Evolutionary conservation across 2,888 invertebrate species (phyloP), one percentile per base, ranked within the genome.

Genomic region (Melinaea marsaeus): DNA sequence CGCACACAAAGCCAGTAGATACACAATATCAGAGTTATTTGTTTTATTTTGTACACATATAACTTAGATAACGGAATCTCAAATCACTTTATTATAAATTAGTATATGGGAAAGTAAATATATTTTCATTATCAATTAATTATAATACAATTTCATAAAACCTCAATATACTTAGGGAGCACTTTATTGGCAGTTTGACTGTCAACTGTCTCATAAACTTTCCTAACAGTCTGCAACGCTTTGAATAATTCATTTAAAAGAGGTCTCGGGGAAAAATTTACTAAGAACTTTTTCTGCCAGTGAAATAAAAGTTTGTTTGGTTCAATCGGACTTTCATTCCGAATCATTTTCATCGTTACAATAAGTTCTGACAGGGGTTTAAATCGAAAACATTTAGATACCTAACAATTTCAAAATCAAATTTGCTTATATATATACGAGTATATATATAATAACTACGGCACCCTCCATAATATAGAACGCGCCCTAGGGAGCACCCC

Each of bases 211-310:
- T 67, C 68, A 57, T 69, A 65, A 69, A 68, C 64, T 69, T 69
- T 63, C 69, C 64, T 63, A 66, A 57, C 66, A 63, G 64, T 69
- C 71, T 64, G 61, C 68, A 70, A 62, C 67, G 69, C 65, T 62
- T 67, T 74, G 74, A 72, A 74, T 74, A 65, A 74, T 74, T 74
- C 69, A 74, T 73, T 72, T 66, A 62, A 72, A 71, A 70, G 66
- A 67, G 70, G 70, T 69, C 59, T 65, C 69, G 67, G 67, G 66
- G 67, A 70, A 66, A 67, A 72, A 71, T 68, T 72, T 66, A 32
- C 61, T 62, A 61, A 58, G 55, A 66, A 69, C 59, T 69, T 63
- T 48, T 61, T 66, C 62, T 67, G 65, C 68, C 54, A 65, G 55
- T 35, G 61, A 61, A 65, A 66, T 66, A 64, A 65, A 66, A 71